Conservation (phyloP, 2,113 vertebrate genomes). For the Gasterosteus nipponicus region DNA sequence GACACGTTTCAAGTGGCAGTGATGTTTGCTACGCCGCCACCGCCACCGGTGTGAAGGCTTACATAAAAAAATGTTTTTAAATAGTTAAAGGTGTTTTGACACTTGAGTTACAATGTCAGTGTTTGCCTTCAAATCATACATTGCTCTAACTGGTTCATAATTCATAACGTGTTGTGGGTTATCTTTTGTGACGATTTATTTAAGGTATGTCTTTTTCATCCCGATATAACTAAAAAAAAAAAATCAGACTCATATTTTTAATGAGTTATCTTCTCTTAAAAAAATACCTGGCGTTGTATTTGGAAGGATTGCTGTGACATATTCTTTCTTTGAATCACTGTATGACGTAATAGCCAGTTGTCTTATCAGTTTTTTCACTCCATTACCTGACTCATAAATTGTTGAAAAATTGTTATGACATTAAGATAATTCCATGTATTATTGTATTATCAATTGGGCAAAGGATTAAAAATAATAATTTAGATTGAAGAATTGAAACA, state of each 20-base stretch:
- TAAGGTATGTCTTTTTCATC: neutral
- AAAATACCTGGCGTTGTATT: neutral
- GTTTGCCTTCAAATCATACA: constrained; percentile 5
- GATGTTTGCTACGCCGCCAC: constrained; percentile 7
- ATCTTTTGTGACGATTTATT: neutral
- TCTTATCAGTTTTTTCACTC: neutral
- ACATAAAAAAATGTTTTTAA: neutral
- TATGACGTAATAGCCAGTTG: neutral
- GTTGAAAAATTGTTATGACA: neutral
- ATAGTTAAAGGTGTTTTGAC: constrained; percentile 12
- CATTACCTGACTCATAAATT: neutral
- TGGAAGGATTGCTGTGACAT: neutral
- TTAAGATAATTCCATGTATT: neutral
- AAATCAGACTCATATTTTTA: neutral
- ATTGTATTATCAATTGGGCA: neutral
- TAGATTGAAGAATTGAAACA: neutral
- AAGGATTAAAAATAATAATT: neutral
- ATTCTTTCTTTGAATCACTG: neutral
- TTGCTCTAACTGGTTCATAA: constrained; percentile 5
- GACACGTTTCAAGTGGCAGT: constrained; percentile 9
- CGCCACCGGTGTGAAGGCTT: neutral
- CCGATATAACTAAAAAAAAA: neutral
- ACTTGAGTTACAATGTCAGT: neutral
- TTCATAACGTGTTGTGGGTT: neutral
- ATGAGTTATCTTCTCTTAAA: neutral